Evolutionary conservation across 2,797 vertebrate genomes (phyloP), one percentile per base, ranked within the genome.

Genomic region (Anableps anableps): DNA sequence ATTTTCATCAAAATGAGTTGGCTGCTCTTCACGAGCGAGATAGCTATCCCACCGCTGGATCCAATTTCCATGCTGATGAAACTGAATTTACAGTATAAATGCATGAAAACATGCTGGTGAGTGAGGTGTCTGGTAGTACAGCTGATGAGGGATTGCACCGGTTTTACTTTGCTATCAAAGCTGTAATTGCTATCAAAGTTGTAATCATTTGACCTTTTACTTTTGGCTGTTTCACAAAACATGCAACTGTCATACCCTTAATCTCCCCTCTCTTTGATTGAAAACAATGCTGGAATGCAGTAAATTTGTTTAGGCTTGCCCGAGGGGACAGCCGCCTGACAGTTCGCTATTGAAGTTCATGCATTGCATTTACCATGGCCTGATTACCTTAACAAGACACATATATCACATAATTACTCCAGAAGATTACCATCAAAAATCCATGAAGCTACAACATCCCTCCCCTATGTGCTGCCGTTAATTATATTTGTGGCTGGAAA

Each of bases 381-480:
- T 85, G 92, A 95, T 95, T 95, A 94, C 92, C 92, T 94, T 95
- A 95, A 95, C 93, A 94, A 95, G 93, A 92, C 94, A 95, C 94
- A 96, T 95, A 94, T 95, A 96, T 95, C 95, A 95, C 89, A 94
- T 96, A 95, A 96, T 96, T 95, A 96, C 95, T 95, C 92, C 92
- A 86, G 90, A 86, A 93, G 95, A 95, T 95, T 94, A 94, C 90
- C 94, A 96, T 95, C 95, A 95, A 95, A 95, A 95, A 95, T 95
- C 95, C 91, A 96, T 95, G 95, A 94, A 93, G 89, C 89, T 92
- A 93, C 91, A 94, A 94, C 94, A 95, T 94, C 94, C 92, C 94
- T 94, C 92, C 5, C 93, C 87, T 84, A 88, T 85, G 80, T 88
- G 86, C 83, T 80, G 86, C 88, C 87, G 93, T 95, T 95, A 94